These are phyloP conservation scores for Pelmatolapia mariae DNA, from an alignment of 2,113 vertebrate genomes.

Conservation along the genomic window DNA sequence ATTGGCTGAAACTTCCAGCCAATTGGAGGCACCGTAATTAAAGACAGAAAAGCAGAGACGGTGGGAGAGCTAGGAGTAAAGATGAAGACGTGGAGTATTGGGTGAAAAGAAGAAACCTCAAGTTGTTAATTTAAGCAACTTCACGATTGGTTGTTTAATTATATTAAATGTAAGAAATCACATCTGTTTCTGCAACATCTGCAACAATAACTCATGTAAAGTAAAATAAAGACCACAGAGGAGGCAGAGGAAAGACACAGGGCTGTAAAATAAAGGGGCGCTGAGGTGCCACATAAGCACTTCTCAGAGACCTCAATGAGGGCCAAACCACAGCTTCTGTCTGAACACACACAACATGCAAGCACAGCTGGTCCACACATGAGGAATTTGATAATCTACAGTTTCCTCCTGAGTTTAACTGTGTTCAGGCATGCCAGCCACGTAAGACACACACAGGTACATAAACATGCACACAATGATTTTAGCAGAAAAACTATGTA, in stretches of 20 bases:
- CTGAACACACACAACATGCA: not conserved
- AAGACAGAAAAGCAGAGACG: slow-evolving; percentile 14
- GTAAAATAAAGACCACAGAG: not conserved
- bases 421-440: slow-evolving; percentile 45
- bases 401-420: slow-evolving; percentile 42
- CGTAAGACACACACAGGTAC: not conserved
- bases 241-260: not conserved
- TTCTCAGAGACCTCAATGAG: slow-evolving; percentile 11
- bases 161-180: not conserved
- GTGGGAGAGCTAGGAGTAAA: not conserved
- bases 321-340: slow-evolving; percentile 41
- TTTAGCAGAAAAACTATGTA: not conserved
- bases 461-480: not conserved
- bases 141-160: not conserved
- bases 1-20: slow-evolving; percentile 60
- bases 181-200: not conserved
- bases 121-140: not conserved
- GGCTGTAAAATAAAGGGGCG: slow-evolving; percentile 4
- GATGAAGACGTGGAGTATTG: slow-evolving; percentile 29
- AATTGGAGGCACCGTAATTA: slow-evolving; percentile 62
- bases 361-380: slow-evolving; percentile 63
- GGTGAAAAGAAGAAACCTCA: not conserved
- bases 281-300: slow-evolving; percentile 56
- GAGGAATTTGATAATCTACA: slow-evolving; percentile 63
- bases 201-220: not conserved